phyloP scores from a whole-genome alignment of 2,888 invertebrate genomes.

The Pyralis farinalis region DNA sequence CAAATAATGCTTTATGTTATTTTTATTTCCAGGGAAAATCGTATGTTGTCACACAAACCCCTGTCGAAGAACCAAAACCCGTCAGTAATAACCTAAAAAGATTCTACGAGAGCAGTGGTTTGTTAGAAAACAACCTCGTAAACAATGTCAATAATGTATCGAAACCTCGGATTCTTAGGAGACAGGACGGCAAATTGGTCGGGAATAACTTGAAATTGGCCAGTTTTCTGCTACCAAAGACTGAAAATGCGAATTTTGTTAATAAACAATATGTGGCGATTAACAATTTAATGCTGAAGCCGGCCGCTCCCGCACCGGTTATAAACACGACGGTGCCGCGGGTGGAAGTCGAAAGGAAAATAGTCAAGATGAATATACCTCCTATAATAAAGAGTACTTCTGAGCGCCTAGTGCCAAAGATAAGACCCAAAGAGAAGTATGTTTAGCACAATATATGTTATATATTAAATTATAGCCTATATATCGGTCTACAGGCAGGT shows the following conservation, averaged over 20 bases:
- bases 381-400: slow-evolving; percentile 33
- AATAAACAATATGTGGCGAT: slow-evolving; percentile 39
- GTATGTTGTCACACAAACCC: slow-evolving; percentile 51
- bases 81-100: slow-evolving; percentile 68
- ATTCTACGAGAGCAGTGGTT: slow-evolving; percentile 74
- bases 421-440: slow-evolving; percentile 68
- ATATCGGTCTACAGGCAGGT: no score
- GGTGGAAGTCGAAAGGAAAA: slow-evolving; percentile 62
- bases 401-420: slow-evolving; percentile 62
- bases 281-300: slow-evolving; percentile 45
- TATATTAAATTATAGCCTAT: no score
- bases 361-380: slow-evolving; percentile 57
- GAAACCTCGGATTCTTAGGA: slow-evolving; percentile 49
- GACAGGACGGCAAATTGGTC: slow-evolving; percentile 42
- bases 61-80: slow-evolving; percentile 45
- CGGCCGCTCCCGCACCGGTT: slow-evolving; percentile 18
- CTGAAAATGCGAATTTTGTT: slow-evolving; percentile 28
- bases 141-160: slow-evolving; percentile 33
- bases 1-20: slow-evolving; percentile 13
- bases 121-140: slow-evolving; percentile 55
- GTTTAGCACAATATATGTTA: no score
- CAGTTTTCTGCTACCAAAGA: slow-evolving; percentile 62
- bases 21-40: slow-evolving; percentile 52
- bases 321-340: slow-evolving; percentile 41
- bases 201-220: slow-evolving; percentile 67